Evolutionary conservation across 2,888 invertebrate genomes (phyloP).

Genomic region (Uloborus plumipes): DNA sequence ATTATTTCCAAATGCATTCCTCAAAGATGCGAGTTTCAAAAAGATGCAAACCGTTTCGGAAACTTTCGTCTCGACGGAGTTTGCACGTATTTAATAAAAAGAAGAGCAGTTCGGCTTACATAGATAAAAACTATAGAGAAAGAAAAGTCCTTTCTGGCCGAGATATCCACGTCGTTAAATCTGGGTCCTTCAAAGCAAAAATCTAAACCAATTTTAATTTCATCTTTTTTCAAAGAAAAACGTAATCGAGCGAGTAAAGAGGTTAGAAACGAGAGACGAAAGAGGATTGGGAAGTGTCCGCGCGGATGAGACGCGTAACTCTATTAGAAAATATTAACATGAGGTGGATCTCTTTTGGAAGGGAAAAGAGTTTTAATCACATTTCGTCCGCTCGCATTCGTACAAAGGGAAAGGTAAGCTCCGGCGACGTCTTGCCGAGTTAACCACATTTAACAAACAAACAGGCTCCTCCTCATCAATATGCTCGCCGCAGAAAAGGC

Average conservation of each 20-base stretch:
- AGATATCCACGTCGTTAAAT: too few species aligned
- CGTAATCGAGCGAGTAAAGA: slow-evolving; percentile 1
- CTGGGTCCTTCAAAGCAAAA: too few species aligned
- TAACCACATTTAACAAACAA: slow-evolving; percentile 60
- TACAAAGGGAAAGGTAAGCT: neutral
- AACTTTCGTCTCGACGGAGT: slow-evolving; percentile 14
- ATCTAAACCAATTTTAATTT: slow-evolving; percentile 21
- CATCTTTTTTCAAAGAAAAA: neutral
- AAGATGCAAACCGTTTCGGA: too few species aligned
- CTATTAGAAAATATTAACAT: slow-evolving; percentile 49
- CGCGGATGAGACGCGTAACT: slow-evolving; percentile 27
- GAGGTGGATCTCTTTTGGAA: slow-evolving; percentile 5
- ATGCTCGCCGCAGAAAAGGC: slow-evolving; percentile 23
- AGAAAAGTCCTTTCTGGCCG: too few species aligned
- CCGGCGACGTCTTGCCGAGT: slow-evolving; percentile 13
- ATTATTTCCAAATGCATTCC: too few species aligned
- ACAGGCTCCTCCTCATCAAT: slow-evolving; percentile 26
- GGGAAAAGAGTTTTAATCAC: slow-evolving; percentile 48
- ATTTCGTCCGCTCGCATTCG: slow-evolving; percentile 31
- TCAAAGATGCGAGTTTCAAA: too few species aligned
- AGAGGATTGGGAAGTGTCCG: slow-evolving; percentile 19
- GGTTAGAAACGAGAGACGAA: slow-evolving; percentile 5
- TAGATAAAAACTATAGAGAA: too few species aligned
- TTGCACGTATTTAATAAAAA: neutral
- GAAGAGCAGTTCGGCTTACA: too few species aligned